Evolutionary conservation across 2,888 invertebrate species (phyloP), one percentile per base, ranked within the genome.

Genomic region (Danaus chrysippus): DNA sequence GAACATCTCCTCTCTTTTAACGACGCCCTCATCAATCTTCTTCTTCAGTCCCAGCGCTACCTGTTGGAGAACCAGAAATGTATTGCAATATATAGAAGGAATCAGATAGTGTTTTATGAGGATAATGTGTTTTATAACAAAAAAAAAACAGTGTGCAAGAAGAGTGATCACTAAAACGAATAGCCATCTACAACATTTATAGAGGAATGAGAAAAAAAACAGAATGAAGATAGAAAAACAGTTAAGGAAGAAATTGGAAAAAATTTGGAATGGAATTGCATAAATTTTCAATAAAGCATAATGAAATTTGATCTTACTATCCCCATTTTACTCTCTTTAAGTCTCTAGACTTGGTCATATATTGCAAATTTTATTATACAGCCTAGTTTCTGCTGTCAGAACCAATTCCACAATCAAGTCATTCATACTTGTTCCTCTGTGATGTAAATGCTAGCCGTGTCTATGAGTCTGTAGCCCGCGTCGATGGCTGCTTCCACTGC

Each of bases 391-490:
- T 23, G 9, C 13, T 3, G 15, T 11, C 19, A 15, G 15, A 56
- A 23, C 23, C 23, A 2, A 12, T n/a, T 3, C 8, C 5, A 19
- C n/a, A 54, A 42, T 11, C 3, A 46, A 44, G 3, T 23, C 46
- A 10, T 0, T 13, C 10, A 58, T 54, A 93, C 91, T 84, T 92
- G 91, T 1, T 73, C 69, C 70, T 93, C 92, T 5, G 92, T 92
- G 19, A 83, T 83, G 74, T 94, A 94, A 17, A 91, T 84, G 73
- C 83, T 83, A 0, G 94, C 94, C 59, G 93, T 93, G 74, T 95
- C 94, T 49, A 94, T 90, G 69, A 93, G 93, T 0, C 93, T 83
- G 79, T 94, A 94, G 0, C 94, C 94, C 0, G 85, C 85, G 54
- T 93, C 92, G 15, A 94, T 91, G 1, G 94, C 94, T 54, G 81